Evolutionary conservation across 2,113 vertebrate species (phyloP), one percentile per base, ranked within the genome.

Genomic region (Halcyon malimbica): DNA sequence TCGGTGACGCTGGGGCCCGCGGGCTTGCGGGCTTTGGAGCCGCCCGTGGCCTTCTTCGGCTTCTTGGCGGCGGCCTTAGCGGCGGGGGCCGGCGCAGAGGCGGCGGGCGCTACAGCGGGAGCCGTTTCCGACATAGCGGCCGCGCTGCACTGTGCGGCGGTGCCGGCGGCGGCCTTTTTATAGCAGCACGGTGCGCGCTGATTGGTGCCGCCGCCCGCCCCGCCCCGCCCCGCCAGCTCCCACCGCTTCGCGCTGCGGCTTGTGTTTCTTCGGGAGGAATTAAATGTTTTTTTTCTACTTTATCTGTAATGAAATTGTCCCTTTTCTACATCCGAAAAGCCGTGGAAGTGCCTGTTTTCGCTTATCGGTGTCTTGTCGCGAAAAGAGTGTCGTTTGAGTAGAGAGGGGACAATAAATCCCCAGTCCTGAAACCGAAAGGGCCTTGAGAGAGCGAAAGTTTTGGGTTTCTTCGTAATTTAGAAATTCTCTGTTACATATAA

Each of bases 1-100:
- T 98, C 98, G 13, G 98, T 98, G 57, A 99, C 96, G 10, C 98
- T 97, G 21, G 98, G 98, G 1, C 98, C 98, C 0, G 98, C 89
- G 2, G 97, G 69, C 64, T 96, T 98, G 83, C 98, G 98, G 6
- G 96, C 91, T 5, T 95, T 98, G 1, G 96, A 39, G 20, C 37
- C 85, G 2, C 62, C 69, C 16, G 97, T 87, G 3, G 93, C 84
- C 13, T 97, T 98, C 89, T 98, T 99, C 3, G 92, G 77, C 31
- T 98, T 98, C 91, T 98, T 98, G 10, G 97, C 97, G 97, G 96
- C 87, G 16, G 97, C 57, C 89, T 98, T 98, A 9, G 97, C 68
- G 12, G 26, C 69, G 70, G 6, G 95, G 4, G 97, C 95, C 29
- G 98, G 50, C 15, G 53, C 53, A 4, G 63, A 76, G 2, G 87